Base-by-base conservation (phyloP, 2,888 invertebrate genomes). In the Anoplius nigerrimus region DNA sequence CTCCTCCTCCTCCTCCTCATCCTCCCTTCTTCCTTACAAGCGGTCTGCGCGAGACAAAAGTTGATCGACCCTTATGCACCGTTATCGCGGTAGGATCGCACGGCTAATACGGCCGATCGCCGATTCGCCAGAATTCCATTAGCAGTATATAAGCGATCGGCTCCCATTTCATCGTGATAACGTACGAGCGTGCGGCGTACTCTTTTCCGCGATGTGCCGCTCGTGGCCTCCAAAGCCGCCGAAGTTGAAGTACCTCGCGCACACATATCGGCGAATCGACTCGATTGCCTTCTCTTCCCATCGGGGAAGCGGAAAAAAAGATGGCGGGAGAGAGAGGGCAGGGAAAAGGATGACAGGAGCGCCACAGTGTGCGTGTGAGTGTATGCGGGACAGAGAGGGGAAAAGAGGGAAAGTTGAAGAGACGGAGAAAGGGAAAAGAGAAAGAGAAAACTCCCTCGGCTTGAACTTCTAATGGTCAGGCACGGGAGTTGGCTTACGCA, bases 401-500 rank as follows among this genome's bases (percentile, higher is more conserved):
- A 22, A 13, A 54, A 54, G 24, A 34, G 34, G 11, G 34, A 34
- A 34, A 34, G 8, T 34, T 34, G 11, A 34, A 34, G 34, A 34
- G 34, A 34, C 15, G 55, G 27, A 15, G 16, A 56, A 21, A 52
- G 15, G 21, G 24, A 13, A 34, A 3, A 34, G 34, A 34, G 34
- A 34, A 34, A 34, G 34, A 34, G 34, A 34, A 13, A 34, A 34
- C 55, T 66, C 66, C 58, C 60, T 61, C 69, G 62, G 70, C 68
- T 75, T 64, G 72, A 78, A 74, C 78, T 76, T 78, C 79, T 74
- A 76, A 78, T 76, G 74, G 67, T 34, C 70, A 72, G 64, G 57
- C 67, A 69, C 55, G 67, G 54, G 60, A 68, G 65, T 63, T 53
- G 61, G 75, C 79, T 79, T 75, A 69, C 76, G 79, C 79, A 76